A percentile compares a stretch with the other conserved stretches of the same genome.
Evolutionary conservation across 2,888 invertebrate species (phyloP).

Genomic region (Perizoma flavofasciatum): DNA sequence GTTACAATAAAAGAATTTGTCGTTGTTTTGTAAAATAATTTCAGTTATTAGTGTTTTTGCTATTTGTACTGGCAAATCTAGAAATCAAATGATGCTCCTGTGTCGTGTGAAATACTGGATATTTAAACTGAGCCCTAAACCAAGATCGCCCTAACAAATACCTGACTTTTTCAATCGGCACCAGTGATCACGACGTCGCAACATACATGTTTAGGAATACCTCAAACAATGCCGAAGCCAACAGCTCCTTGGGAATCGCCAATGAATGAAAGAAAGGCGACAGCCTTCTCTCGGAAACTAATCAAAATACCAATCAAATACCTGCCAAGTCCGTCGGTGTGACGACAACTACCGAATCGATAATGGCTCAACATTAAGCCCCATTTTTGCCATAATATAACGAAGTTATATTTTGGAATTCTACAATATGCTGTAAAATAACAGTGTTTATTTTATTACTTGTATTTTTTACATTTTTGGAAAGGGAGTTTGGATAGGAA

Average conservation of each 20-base stretch:
- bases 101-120: constrained; percentile 7
- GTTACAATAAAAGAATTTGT: constrained; percentile 5
- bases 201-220: constrained; percentile 69
- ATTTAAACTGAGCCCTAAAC: constrained; percentile 32
- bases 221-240: constrained; percentile 71
- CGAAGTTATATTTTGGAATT: constrained; percentile 79
- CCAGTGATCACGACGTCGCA: constrained; percentile 61
- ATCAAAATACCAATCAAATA: constrained; percentile 82
- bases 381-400: constrained; percentile 75
- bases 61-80: constrained; percentile 4
- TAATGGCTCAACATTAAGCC: constrained; percentile 69
- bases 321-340: constrained; percentile 82
- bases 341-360: constrained; percentile 80
- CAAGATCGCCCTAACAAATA: constrained; percentile 71
- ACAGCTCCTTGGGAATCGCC: constrained; percentile 59
- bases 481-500: constrained; percentile 41
- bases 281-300: constrained; percentile 59
- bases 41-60: constrained; percentile 7
- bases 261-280: constrained; percentile 42
- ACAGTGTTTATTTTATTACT: constrained; percentile 80
- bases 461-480: constrained; percentile 51
- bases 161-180: constrained; percentile 66
- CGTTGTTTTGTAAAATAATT: constrained; percentile 8
- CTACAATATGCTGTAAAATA: constrained; percentile 81
- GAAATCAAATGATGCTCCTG: constrained; percentile 7